These are phyloP conservation scores for Anagyrus pseudococci DNA, from an alignment of 2,888 invertebrate genomes.

Conservation along the genomic window DNA sequence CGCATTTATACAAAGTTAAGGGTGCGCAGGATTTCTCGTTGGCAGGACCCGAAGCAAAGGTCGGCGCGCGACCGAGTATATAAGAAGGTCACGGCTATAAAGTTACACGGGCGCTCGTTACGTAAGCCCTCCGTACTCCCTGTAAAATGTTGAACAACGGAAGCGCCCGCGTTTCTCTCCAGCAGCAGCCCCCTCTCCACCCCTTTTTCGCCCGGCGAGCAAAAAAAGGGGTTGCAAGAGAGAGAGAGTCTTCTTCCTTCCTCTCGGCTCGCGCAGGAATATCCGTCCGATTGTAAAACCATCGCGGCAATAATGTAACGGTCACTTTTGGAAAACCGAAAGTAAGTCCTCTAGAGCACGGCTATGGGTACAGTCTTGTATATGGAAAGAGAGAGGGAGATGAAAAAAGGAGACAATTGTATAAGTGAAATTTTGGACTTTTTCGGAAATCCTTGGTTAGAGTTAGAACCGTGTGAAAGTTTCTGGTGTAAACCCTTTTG, in stretches of 20 bases:
- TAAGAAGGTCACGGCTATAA: conserved; percentile 35
- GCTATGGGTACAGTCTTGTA: background rate
- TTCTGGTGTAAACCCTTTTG: conserved; percentile 20
- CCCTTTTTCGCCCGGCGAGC: background rate
- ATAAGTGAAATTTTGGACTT: conserved; percentile 1
- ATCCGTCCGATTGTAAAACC: conserved; percentile 30
- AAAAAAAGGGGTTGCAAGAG: conserved; percentile 27
- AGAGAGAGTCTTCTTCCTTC: conserved; percentile 4
- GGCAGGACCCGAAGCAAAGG: no score
- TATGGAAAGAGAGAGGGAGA: background rate
- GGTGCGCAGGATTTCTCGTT: no score
- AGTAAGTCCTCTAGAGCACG: background rate
- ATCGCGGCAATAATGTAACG: conserved; percentile 24
- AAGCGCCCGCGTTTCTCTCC: conserved; percentile 14
- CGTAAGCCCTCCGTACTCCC: conserved; percentile 31
- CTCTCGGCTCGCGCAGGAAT: background rate
- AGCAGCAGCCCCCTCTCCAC: background rate
- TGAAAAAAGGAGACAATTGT: conserved; percentile 18
- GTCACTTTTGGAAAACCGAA: conserved; percentile 23
- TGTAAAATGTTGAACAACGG: conserved; percentile 24
- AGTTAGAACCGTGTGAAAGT: conserved; percentile 30
- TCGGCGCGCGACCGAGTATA: no score
- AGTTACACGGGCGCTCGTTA: conserved; percentile 35
- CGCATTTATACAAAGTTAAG: no score
- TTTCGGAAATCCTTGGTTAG: conserved; percentile 1